Evolutionary conservation across 2,113 vertebrate species (phyloP).

Genomic region (Macquaria australasica): DNA sequence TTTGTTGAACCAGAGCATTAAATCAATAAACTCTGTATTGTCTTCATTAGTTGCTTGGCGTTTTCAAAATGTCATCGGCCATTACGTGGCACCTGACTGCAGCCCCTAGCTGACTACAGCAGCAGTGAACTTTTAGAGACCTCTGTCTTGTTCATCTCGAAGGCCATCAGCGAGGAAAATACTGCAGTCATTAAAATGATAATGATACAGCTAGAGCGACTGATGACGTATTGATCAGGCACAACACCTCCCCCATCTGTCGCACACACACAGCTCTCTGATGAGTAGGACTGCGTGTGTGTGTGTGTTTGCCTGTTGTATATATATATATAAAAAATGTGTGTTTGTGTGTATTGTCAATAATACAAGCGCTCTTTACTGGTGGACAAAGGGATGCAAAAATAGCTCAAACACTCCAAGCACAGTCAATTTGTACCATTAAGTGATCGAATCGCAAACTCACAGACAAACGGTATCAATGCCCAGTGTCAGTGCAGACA

Average conservation of each 20-base stretch:
- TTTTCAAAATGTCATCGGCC: constrained; percentile 62
- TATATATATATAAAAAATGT: neutral
- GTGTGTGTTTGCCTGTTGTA: constrained; percentile 1
- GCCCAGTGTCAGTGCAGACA: constrained; percentile 14
- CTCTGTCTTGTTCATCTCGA: constrained; percentile 52
- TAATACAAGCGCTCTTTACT: constrained; percentile 36
- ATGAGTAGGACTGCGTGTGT: constrained; percentile 17
- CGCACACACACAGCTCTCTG: constrained; percentile 1
- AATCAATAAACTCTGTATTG: constrained; percentile 39
- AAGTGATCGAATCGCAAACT: constrained; percentile 39
- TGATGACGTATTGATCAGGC: constrained; percentile 71
- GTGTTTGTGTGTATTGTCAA: constrained; percentile 38
- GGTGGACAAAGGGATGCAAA: constrained; percentile 11
- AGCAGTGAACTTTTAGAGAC: constrained; percentile 61
- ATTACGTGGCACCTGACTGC: constrained; percentile 40
- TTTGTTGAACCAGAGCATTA: constrained; percentile 8
- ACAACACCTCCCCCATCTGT: constrained; percentile 31
- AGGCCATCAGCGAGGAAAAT: constrained; percentile 69
- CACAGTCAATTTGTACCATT: constrained; percentile 21
- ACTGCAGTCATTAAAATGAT: constrained; percentile 80
- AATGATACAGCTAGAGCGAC: constrained; percentile 71
- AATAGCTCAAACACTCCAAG: constrained; percentile 5
- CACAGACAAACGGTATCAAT: constrained; percentile 16
- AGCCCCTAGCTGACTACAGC: constrained; percentile 5
- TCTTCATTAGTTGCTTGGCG: constrained; percentile 19